A percentile compares a stretch with the other conserved stretches of the same genome.
These are phyloP conservation scores for Agapornis canus DNA, from an alignment of 2,797 vertebrate species.

Conservation along the genomic window DNA sequence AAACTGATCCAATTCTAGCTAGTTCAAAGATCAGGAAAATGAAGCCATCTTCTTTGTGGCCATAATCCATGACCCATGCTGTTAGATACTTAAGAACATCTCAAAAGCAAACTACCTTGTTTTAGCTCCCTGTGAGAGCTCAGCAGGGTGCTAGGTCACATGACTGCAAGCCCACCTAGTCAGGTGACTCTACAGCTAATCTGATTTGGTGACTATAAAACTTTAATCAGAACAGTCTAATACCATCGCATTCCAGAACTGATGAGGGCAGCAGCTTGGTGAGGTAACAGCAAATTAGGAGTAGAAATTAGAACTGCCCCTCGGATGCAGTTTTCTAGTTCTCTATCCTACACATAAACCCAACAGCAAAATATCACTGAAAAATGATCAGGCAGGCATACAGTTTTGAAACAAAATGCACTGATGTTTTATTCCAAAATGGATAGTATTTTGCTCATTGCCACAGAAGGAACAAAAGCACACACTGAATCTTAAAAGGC, in stretches of 20 bases:
- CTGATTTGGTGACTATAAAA: slow-evolving; percentile 61
- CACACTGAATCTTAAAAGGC: fast-evolving
- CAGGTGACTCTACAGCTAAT: slow-evolving; percentile 65
- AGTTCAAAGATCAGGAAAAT: slow-evolving; percentile 70
- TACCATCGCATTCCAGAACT: slow-evolving; percentile 50
- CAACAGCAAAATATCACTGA: background rate
- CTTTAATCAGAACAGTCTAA: slow-evolving; percentile 65
- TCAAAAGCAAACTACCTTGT: slow-evolving; percentile 72
- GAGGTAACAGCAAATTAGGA: slow-evolving; percentile 47
- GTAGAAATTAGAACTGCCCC: slow-evolving; percentile 41
- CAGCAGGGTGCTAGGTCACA: slow-evolving; percentile 43
- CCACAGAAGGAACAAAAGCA: background rate
- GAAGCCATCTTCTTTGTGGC: slow-evolving; percentile 72
- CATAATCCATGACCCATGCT: slow-evolving; percentile 65
- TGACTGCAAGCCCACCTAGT: background rate
- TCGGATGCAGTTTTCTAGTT: slow-evolving; percentile 1
- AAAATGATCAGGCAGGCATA: background rate
- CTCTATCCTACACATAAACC: background rate
- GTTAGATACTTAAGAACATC: slow-evolving; percentile 67
- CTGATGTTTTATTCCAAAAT: background rate
- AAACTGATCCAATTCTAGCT: slow-evolving; percentile 33
- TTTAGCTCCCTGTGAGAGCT: slow-evolving; percentile 5
- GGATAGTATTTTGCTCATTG: background rate
- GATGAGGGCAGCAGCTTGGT: slow-evolving; percentile 52
- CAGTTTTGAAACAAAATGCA: background rate